phyloP scores from a whole-genome alignment of 2,113 vertebrate species.

The Polyodon spathula region DNA sequence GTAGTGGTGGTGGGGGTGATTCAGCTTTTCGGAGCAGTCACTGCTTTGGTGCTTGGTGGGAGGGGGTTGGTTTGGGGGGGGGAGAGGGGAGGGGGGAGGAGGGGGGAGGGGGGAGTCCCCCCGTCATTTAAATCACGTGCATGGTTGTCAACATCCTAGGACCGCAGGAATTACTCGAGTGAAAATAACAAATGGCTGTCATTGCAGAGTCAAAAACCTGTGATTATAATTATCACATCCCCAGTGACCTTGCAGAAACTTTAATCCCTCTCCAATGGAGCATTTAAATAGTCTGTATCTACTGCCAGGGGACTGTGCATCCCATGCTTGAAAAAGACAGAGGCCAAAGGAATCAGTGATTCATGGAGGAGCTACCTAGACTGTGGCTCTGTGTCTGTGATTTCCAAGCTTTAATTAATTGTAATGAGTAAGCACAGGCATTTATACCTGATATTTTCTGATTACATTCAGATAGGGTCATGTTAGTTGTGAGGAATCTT shows the following conservation, averaged over 20 bases:
- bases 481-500: not conserved
- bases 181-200: slow-evolving; percentile 99
- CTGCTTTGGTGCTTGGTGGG: slow-evolving; percentile 47
- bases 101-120: slow-evolving; percentile 39
- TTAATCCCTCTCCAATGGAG: slow-evolving; percentile 99
- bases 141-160: slow-evolving; percentile 88
- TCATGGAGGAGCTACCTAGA: slow-evolving; percentile 51
- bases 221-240: slow-evolving; percentile 99
- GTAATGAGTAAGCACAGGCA: not conserved
- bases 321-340: slow-evolving; percentile 44
- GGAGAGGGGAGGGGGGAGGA: too few relatives aligned
- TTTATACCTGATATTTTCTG: not conserved
- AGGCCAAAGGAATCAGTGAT: slow-evolving; percentile 40
- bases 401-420: not conserved
- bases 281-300: slow-evolving; percentile 98
- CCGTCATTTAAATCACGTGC: too few relatives aligned
- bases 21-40: slow-evolving; percentile 44
- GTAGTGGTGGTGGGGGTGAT: too few relatives aligned
- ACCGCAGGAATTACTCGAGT: slow-evolving; percentile 82
- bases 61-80: too few relatives aligned
- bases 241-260: slow-evolving; percentile 99
- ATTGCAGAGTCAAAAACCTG: slow-evolving; percentile 99
- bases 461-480: not conserved
- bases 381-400: slow-evolving; percentile 24
- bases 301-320: slow-evolving; percentile 56